These are phyloP conservation scores for Dendronephthya gigantea DNA, from an alignment of 64 coral and sea anemone species.

Conservation along the genomic window DNA sequence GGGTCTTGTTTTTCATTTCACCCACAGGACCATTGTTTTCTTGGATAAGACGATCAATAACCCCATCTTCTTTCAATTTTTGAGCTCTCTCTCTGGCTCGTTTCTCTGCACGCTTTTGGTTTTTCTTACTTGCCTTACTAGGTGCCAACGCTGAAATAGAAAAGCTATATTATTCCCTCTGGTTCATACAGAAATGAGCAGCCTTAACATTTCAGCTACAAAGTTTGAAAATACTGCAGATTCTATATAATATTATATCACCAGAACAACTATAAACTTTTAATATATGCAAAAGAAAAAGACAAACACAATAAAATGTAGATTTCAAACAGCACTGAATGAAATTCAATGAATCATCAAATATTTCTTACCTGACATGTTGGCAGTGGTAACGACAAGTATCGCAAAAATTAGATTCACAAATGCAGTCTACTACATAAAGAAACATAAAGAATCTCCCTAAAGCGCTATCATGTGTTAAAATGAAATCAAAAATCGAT, in stretches of 20 bases:
- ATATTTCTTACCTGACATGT: not conserved
- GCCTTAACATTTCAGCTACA: too few species aligned
- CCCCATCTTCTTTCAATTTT: slow-evolving; percentile 12
- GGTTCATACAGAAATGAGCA: too few species aligned
- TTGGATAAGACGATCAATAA: slow-evolving; percentile 5
- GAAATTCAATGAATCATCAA: too few species aligned
- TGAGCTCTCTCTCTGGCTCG: not conserved
- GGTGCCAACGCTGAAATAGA: not conserved
- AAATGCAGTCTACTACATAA: not conserved
- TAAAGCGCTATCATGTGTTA: not conserved
- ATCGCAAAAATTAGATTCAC: not conserved
- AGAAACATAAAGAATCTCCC: not conserved
- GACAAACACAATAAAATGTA: not conserved
- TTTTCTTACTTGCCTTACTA: not conserved
- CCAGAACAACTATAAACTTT: too few species aligned
- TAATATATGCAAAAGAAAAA: too few species aligned
- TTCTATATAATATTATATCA: too few species aligned
- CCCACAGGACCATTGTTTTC: not conserved
- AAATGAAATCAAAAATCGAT: too few species aligned
- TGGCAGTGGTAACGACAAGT: not conserved
- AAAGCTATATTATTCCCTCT: too few species aligned
- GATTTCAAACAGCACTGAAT: not conserved
- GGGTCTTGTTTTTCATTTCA: not conserved
- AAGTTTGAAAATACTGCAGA: too few species aligned
- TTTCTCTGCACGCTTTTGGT: slow-evolving; percentile 8